phyloP scores from a whole-genome alignment of 2,888 invertebrate species.

The Andricus quercusramuli region DNA sequence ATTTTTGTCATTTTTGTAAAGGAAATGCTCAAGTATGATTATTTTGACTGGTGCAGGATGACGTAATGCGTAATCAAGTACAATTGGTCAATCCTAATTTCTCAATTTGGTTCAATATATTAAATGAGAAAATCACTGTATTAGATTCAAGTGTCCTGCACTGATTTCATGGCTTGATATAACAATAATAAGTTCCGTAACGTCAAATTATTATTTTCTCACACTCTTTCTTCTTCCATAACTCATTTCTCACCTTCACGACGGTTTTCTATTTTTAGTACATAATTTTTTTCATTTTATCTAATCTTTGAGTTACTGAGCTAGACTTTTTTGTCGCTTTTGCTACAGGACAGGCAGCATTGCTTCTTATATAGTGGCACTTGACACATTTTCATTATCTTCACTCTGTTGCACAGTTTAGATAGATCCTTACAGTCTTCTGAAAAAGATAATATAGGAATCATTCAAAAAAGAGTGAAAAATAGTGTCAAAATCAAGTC shows the following conservation, averaged over 20 bases:
- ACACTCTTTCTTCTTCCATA: conserved; percentile 40
- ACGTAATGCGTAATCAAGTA: conserved; percentile 3
- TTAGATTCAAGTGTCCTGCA: conserved; percentile 36
- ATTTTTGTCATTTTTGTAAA: too few relatives aligned
- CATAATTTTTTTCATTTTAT: conserved; percentile 37
- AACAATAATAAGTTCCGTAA: not conserved
- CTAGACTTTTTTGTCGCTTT: conserved; percentile 21
- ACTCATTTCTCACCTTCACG: conserved; percentile 41
- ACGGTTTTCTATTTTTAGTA: conserved; percentile 22
- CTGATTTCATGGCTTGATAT: conserved; percentile 11
- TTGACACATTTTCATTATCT: conserved; percentile 92
- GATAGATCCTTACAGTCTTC: conserved; percentile 90
- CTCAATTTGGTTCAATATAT: not conserved
- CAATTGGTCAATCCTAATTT: conserved; percentile 26
- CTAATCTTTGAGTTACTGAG: conserved; percentile 4
- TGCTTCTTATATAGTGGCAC: conserved; percentile 90
- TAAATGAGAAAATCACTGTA: conserved; percentile 3
- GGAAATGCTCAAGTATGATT: not conserved
- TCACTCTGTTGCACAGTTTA: conserved; percentile 92
- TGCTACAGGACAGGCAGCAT: conserved; percentile 91
- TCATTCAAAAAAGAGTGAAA: too few relatives aligned
- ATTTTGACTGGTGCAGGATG: not conserved
- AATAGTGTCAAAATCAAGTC: too few relatives aligned
- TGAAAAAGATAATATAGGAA: conserved; percentile 73
- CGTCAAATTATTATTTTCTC: conserved; percentile 26